Conservation (phyloP, 2,797 vertebrate species). For the Epinephelus coioides region DNA sequence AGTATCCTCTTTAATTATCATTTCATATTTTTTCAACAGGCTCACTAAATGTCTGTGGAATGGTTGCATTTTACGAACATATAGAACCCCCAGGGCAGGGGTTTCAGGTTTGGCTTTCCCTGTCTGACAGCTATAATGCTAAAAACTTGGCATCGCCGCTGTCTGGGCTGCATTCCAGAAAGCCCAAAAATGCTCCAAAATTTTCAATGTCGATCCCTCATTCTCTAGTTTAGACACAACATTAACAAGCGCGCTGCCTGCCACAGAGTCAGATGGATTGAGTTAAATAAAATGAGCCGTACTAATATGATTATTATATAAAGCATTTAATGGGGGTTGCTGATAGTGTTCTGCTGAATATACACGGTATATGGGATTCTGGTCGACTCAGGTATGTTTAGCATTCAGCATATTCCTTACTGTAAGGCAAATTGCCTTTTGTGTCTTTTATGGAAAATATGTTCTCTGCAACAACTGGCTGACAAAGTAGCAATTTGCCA, state of each 20-base stretch:
- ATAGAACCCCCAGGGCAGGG: slow-evolving; percentile 55
- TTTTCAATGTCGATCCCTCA: slow-evolving; percentile 70
- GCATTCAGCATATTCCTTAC: slow-evolving; percentile 57
- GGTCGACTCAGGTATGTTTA: slow-evolving; percentile 58
- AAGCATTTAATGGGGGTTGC: slow-evolving; percentile 65
- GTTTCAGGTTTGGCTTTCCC: slow-evolving; percentile 71
- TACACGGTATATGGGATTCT: slow-evolving; percentile 31
- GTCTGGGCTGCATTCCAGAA: slow-evolving; percentile 78
- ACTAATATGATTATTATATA: slow-evolving; percentile 74
- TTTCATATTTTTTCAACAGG: slow-evolving; percentile 49
- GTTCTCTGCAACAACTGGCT: slow-evolving; percentile 55
- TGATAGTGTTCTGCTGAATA: slow-evolving; percentile 70
- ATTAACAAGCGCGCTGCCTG: slow-evolving; percentile 71
- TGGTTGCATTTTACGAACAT: slow-evolving; percentile 56
- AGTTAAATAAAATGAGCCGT: slow-evolving; percentile 72
- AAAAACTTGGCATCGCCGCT: slow-evolving; percentile 67
- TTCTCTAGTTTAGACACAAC: slow-evolving; percentile 73
- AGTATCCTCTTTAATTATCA: slow-evolving; percentile 48
- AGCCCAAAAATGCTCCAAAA: slow-evolving; percentile 64
- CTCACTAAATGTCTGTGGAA: slow-evolving; percentile 59
- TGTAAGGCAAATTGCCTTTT: slow-evolving; percentile 56
- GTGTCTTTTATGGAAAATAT: slow-evolving; percentile 64
- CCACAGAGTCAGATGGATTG: slow-evolving; percentile 70
- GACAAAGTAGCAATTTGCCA: slow-evolving; percentile 68
- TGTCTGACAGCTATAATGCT: slow-evolving; percentile 76